These are phyloP conservation scores for Asbolus verrucosus DNA, from an alignment of 1,140 invertebrate genomes.

Conservation along the genomic window DNA sequence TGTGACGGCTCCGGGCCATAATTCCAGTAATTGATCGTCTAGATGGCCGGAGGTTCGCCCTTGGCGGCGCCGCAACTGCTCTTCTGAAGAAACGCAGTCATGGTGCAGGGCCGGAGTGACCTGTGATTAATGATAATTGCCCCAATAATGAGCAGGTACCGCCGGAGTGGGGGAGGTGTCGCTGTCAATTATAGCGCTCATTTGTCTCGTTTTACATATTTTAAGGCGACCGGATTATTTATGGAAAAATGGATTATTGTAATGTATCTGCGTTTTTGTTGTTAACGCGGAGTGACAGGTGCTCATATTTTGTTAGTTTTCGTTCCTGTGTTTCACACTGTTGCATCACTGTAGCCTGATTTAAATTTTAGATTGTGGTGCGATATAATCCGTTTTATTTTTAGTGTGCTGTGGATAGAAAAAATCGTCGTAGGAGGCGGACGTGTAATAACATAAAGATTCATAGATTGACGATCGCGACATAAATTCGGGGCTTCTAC, in stretches of 20 bases:
- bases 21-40: too few relatives aligned
- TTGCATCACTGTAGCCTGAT: too few relatives aligned
- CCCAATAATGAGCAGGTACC: background rate
- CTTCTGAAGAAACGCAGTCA: too few relatives aligned
- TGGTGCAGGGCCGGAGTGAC: too few relatives aligned
- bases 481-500: background rate
- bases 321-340: too few relatives aligned
- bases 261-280: background rate
- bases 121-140: conserved; percentile 23
- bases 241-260: background rate
- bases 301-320: too few relatives aligned
- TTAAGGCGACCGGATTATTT: conserved; percentile 12
- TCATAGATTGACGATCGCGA: background rate
- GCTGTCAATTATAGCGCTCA: conserved; percentile 34
- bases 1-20: background rate
- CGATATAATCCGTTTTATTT: too few relatives aligned
- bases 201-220: conserved; percentile 33
- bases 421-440: background rate
- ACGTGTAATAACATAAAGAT: background rate
- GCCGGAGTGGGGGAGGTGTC: conserved; percentile 15
- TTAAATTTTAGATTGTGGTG: too few relatives aligned
- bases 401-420: background rate
- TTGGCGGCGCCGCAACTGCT: too few relatives aligned
- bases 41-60: too few relatives aligned
- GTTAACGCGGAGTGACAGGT: background rate